These are phyloP conservation scores for Yponomeuta malinellus DNA, from an alignment of 2,888 invertebrate species.

Conservation along the genomic window DNA sequence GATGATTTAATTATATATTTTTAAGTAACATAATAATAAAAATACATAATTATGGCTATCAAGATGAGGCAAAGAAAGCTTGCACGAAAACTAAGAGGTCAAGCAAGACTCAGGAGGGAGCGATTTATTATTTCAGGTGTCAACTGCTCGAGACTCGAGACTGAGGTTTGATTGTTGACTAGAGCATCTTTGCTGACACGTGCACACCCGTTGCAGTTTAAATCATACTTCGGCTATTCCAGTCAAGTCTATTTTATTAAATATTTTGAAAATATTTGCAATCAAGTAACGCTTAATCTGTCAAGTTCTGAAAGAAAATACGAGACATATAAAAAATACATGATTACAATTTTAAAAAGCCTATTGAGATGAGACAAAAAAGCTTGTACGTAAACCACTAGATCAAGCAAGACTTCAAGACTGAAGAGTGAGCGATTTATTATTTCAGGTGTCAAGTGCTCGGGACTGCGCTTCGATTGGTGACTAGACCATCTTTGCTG, in stretches of 20 bases:
- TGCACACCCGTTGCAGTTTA: too few relatives aligned
- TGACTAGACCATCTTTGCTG: conserved; percentile 7
- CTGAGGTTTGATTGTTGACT: not conserved
- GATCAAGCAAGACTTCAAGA: not conserved
- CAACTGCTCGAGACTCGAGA: not conserved
- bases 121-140: conserved; percentile 9
- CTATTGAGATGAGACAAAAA: not conserved
- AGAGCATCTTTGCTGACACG: too few relatives aligned
- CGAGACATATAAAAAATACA: too few relatives aligned
- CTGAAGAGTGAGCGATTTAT: not conserved
- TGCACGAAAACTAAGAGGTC: not conserved
- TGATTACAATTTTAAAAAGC: not conserved
- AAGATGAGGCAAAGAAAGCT: not conserved
- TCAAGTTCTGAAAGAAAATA: too few relatives aligned
- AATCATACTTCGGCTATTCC: too few relatives aligned
- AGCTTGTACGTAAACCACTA: not conserved
- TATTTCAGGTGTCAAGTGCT: conserved; percentile 7
- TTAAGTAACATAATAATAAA: too few relatives aligned
- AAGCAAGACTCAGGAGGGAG: not conserved
- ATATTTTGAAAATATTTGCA: too few relatives aligned
- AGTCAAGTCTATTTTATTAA: too few relatives aligned
- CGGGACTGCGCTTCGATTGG: not conserved
- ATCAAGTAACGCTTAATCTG: too few relatives aligned
- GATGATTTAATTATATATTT: too few relatives aligned
- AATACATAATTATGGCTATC: not conserved